Evolutionary conservation across 2,113 vertebrate genomes (phyloP).

Genomic region (Chaetura pelagica): DNA sequence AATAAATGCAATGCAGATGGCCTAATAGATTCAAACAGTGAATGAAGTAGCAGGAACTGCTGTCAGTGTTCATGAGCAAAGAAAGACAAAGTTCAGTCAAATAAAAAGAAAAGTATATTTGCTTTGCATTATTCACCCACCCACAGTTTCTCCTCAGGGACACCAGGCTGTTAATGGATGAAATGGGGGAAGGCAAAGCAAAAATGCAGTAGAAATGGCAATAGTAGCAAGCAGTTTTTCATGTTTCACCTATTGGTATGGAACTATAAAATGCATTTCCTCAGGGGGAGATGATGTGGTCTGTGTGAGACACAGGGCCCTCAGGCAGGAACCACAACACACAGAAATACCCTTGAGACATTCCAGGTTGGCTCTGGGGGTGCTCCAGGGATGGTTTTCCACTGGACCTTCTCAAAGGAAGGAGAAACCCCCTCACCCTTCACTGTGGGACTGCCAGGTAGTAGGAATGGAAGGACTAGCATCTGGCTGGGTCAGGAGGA

Average conservation of each 20-base stretch:
- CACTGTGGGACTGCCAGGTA: not conserved
- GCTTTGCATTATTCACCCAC: not conserved
- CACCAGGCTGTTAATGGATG: not conserved
- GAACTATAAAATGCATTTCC: accelerated
- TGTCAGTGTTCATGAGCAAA: not conserved
- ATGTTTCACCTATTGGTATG: not conserved
- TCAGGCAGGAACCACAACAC: not conserved
- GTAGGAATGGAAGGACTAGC: not conserved
- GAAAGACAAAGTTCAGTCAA: not conserved
- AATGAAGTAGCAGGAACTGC: not conserved
- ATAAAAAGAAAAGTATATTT: not conserved
- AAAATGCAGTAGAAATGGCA: not conserved
- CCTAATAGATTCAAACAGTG: not conserved
- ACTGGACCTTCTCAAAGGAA: not conserved
- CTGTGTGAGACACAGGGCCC: not conserved
- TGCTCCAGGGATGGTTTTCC: not conserved
- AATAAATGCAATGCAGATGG: not conserved
- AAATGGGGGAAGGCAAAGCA: not conserved
- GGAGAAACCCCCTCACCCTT: not conserved
- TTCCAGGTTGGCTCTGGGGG: not conserved
- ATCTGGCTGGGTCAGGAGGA: not conserved
- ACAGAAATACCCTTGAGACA: not conserved
- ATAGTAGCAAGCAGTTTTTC: not conserved
- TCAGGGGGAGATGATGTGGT: not conserved
- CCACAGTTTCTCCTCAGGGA: not conserved